phyloP scores from a whole-genome alignment of 2,888 invertebrate species.

The Trichogramma evanescens region DNA sequence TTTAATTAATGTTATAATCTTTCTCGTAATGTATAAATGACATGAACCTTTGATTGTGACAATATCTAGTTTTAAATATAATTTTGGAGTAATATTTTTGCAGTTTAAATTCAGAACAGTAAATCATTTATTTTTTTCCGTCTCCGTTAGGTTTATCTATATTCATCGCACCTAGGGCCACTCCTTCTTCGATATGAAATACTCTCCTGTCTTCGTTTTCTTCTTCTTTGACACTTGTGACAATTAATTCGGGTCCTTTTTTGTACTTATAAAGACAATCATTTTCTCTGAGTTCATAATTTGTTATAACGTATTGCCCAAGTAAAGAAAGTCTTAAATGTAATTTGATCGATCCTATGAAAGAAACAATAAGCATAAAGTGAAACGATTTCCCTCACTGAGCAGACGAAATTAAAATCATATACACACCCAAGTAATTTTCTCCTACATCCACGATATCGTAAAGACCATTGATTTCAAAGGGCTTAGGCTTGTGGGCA shows the following conservation, averaged over 20 bases:
- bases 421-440: slow-evolving; percentile 27
- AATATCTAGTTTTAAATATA: too few species aligned
- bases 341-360: slow-evolving; percentile 34
- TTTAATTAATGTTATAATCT: too few species aligned
- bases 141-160: background rate
- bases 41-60: too few species aligned
- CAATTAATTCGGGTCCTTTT: slow-evolving; percentile 29
- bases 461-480: slow-evolving; percentile 30
- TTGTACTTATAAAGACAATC: slow-evolving; percentile 33
- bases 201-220: slow-evolving; percentile 4
- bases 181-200: too few species aligned
- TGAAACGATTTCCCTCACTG: background rate
- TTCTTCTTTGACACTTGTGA: slow-evolving; percentile 27
- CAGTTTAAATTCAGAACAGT: too few species aligned
- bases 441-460: slow-evolving; percentile 37
- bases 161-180: background rate
- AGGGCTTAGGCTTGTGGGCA: slow-evolving; percentile 36
- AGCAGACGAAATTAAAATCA: background rate
- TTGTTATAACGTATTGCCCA: slow-evolving; percentile 34
- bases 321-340: slow-evolving; percentile 34
- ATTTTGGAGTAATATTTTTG: too few species aligned
- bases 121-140: background rate
- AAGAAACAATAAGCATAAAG: background rate
- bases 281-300: slow-evolving; percentile 32
- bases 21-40: too few species aligned